Base-by-base conservation (phyloP, 2,113 vertebrate species). In the Colistium nudipinnis region DNA sequence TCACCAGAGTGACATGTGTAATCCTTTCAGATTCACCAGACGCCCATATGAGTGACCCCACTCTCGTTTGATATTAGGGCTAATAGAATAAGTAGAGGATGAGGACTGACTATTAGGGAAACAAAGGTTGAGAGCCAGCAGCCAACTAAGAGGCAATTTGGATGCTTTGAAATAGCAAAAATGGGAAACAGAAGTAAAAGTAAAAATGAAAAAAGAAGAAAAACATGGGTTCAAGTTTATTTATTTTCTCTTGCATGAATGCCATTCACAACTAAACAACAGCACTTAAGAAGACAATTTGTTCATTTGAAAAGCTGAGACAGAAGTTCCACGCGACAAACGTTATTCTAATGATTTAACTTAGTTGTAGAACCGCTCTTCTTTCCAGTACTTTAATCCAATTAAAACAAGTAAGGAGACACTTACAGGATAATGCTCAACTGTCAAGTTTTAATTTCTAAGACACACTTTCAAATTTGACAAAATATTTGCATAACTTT, bases 181-280 rank as follows among this genome's bases (percentile, higher is more conserved):
- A 48, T 4, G 6, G 7, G 8, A 48, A 56, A 24, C 7, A 6
- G 4, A 51, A 41, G 2, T 19, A 13, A 60, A 28, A 53, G 56
- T 17, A 35, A 35, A 31, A 30, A 44, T 8, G 35, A 51, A 13
- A 4, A 20, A n/a, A n/a, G n/a, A 22, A 48, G 5, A 39, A 51
- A 13, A 4, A 20, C n/a, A 53, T 31, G 17, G 48, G 56, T 25
- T 13, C 7, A 24, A 70, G n/a, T 78, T 66, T 54, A 22, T 83
- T 88, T 56, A 51, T 76, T 78, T 73, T 55, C 4, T 55, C 9
- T 54, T 20, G 24, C 38, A 51, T 78, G 19, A 80, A 72, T 44
- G 59, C 3, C 44, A 70, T 63, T 30, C 44, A 78, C 59, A 76
- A 51, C 31, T 12, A 36, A 70, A 53, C 17, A 45, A 74, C 27